A percentile compares a stretch with the other conserved stretches of the same genome.
These are phyloP conservation scores for Drosophila barbarae DNA, from an alignment of 2,888 invertebrate genomes.

Conservation along the genomic window DNA sequence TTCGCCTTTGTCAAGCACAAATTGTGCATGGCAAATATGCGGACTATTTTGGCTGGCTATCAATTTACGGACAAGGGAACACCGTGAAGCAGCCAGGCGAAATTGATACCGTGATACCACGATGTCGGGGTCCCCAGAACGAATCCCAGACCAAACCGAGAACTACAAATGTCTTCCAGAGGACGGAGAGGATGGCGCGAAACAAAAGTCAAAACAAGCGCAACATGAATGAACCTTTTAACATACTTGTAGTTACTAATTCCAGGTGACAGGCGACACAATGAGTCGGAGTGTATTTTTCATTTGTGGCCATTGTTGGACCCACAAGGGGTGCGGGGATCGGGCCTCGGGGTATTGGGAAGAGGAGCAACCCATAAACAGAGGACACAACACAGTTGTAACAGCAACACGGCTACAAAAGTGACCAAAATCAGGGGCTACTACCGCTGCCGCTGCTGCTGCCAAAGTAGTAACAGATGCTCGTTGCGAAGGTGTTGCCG, in stretches of 20 bases:
- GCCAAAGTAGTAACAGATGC: slow-evolving; percentile 55
- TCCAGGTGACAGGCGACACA: slow-evolving; percentile 74
- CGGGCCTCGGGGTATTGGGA: not conserved
- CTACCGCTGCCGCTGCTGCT: slow-evolving; percentile 31
- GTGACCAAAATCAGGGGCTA: slow-evolving; percentile 68
- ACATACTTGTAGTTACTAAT: slow-evolving; percentile 76
- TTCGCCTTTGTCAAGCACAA: slow-evolving; percentile 34
- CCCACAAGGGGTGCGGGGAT: slow-evolving; percentile 15
- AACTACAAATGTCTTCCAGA: slow-evolving; percentile 33
- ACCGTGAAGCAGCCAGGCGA: slow-evolving; percentile 75
- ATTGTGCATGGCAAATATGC: slow-evolving; percentile 62
- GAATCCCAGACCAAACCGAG: slow-evolving; percentile 22
- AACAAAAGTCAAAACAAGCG: slow-evolving; percentile 72
- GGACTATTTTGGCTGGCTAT: slow-evolving; percentile 64
- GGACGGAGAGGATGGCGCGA: slow-evolving; percentile 52
- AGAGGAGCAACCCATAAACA: slow-evolving; percentile 41
- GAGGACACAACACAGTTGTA: slow-evolving; percentile 67
- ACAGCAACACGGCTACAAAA: slow-evolving; percentile 53
- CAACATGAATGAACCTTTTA: slow-evolving; percentile 76
- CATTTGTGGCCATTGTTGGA: slow-evolving; percentile 65
- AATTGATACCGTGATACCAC: slow-evolving; percentile 65
- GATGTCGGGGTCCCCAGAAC: slow-evolving; percentile 32
- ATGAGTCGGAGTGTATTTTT: slow-evolving; percentile 67
- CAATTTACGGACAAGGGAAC: slow-evolving; percentile 67
- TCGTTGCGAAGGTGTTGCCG: slow-evolving; percentile 66